Evolutionary conservation across 2,113 vertebrate species (phyloP), one percentile per base, ranked within the genome.

Genomic region (Chloebia gouldiae): DNA sequence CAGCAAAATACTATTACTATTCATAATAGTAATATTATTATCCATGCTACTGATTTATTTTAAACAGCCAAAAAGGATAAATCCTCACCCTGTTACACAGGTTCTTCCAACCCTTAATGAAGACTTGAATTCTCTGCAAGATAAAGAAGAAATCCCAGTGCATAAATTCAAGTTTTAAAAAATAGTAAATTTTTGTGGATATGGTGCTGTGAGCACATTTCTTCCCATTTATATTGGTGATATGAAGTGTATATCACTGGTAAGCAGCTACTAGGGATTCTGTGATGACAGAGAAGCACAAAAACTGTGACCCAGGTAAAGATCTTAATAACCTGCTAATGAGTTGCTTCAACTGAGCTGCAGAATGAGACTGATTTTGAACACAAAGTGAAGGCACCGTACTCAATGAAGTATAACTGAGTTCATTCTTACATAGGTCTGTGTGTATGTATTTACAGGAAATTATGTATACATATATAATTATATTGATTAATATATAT

Each of bases 171-270:
- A 22, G 25, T 28, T 39, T 59, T 0, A 30, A 56, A 88, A 54
- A 81, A 68, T 1, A 0, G 22, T 71, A 28, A 18, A 37, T 45
- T 63, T 76, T 0, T 30, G 4, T 30, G 22, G 5, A 3, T 75
- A 9, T 23, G 31, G 21, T 90, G 31, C 13, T 63, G 5, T 82
- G 65, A 63, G 42, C 44, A 39, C 50, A 56, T 71, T 76, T 92
- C 28, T 64, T 91, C 21, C 31, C 14, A 23, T 68, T 45, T 33
- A 39, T 51, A 6, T 53, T 82, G 37, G 18, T 57, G 24, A 20
- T 49, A 66, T 15, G 13, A 87, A 66, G 11, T 39, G 11, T 27
- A 20, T 42, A 35, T 72, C 33, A 30, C 8, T 72, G 12, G 4
- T 42, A 30, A 77, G 18, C 16, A 33, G 56, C 23, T 83, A 11